Conservation (phyloP, 1,140 invertebrate species). For the Apis florea region DNA sequence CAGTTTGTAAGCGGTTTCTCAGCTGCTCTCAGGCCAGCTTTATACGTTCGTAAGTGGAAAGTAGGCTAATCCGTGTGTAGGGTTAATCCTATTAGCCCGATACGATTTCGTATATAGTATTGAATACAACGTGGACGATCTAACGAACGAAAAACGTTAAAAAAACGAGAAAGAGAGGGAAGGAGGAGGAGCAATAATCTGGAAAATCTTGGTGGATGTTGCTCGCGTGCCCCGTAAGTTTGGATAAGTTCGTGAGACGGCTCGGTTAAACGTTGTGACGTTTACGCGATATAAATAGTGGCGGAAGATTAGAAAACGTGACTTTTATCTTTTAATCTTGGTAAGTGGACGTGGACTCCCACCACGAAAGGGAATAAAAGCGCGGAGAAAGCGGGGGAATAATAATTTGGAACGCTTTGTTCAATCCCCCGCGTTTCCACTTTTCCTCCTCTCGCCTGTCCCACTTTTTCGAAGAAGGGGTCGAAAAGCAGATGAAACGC, state of each 20-base stretch:
- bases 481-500: background rate
- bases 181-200: no score
- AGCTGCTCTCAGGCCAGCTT: conserved; percentile 29
- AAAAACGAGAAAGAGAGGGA: background rate
- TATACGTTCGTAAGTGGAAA: conserved; percentile 46
- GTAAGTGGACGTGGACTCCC: background rate
- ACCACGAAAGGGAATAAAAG: background rate
- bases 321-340: background rate
- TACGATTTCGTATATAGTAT: conserved; percentile 31
- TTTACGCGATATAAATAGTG: no score
- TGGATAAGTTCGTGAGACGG: background rate
- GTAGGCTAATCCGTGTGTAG: conserved; percentile 55
- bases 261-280: background rate
- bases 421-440: no score
- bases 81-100: conserved; percentile 45
- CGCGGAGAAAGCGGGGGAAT: no score
- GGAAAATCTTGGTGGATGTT: no score
- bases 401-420: background rate
- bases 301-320: background rate
- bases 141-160: background rate
- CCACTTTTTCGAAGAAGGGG: background rate
- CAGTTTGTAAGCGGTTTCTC: conserved; percentile 56
- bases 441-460: background rate
- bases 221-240: background rate
- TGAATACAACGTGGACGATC: conserved; percentile 13